A percentile compares a stretch with the other conserved stretches of the same genome.
phyloP scores from a whole-genome alignment of 1,140 invertebrate genomes.

The Rhizoglyphus robini region DNA sequence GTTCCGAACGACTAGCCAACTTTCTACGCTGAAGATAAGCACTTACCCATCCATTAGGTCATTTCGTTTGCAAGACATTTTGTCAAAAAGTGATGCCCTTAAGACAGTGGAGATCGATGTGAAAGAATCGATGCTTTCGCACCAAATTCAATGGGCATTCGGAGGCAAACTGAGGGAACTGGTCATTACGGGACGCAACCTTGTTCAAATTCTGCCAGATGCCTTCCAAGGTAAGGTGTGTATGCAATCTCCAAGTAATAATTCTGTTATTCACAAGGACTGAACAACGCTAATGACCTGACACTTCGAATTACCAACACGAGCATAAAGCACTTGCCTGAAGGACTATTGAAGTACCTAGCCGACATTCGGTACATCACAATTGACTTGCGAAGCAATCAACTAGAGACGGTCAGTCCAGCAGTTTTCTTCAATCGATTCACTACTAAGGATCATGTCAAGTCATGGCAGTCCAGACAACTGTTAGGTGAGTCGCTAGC shows the following conservation, averaged over 20 bases:
- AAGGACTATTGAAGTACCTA: constrained; percentile 24
- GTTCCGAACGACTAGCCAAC: constrained; percentile 18
- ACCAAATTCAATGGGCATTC: constrained; percentile 28
- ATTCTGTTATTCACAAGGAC: constrained; percentile 16
- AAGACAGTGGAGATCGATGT: constrained; percentile 24
- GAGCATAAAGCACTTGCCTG: constrained; percentile 23
- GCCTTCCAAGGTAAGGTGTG: constrained; percentile 23
- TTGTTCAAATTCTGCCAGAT: constrained; percentile 26
- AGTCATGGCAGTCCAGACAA: constrained; percentile 13
- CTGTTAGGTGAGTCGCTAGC: constrained; percentile 12
- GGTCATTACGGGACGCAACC: constrained; percentile 25
- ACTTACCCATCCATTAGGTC: constrained; percentile 26
- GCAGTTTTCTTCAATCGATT: background rate
- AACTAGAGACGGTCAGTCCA: constrained; percentile 20
- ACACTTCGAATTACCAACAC: constrained; percentile 25
- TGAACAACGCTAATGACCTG: constrained; percentile 25
- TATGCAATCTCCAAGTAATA: constrained; percentile 8
- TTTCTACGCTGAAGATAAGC: constrained; percentile 23
- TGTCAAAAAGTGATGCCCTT: constrained; percentile 21
- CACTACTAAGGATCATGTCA: background rate
- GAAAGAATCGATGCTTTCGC: constrained; percentile 24
- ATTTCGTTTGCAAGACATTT: constrained; percentile 26
- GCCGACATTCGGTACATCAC: constrained; percentile 27
- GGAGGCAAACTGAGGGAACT: constrained; percentile 25
- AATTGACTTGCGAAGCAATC: constrained; percentile 25